phyloP scores from a whole-genome alignment of 23 tunicate genomes.

The Clavelina lepadiformis region DNA sequence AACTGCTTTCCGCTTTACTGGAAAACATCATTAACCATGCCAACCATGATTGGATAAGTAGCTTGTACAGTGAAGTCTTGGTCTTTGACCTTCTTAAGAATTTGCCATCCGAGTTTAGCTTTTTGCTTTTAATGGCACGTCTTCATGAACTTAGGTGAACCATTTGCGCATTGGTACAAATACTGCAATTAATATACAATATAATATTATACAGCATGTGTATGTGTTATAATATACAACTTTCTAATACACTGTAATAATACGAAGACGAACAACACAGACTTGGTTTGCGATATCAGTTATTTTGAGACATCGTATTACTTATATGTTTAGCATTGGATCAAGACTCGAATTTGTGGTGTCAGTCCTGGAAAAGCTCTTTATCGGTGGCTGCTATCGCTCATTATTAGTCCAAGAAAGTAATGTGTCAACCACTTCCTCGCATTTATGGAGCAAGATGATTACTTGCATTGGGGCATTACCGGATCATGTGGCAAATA shows the following conservation, averaged over 20 bases:
- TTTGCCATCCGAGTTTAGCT: no score
- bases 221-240: no score
- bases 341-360: constrained; percentile 16
- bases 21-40: constrained; percentile 3
- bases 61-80: constrained; percentile 13
- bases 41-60: constrained; percentile 3
- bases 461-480: constrained; percentile 17
- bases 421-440: background rate
- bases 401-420: constrained; percentile 5
- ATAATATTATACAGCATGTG: no score
- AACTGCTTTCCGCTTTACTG: constrained; percentile 1
- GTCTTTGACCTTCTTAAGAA: background rate
- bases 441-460: constrained; percentile 12
- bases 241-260: no score
- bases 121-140: no score
- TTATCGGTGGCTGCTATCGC: background rate
- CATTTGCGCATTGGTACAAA: no score
- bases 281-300: no score
- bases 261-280: no score
- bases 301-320: no score
- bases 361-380: constrained; percentile 8
- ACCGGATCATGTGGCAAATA: constrained; percentile 39
- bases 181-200: no score
- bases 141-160: no score
- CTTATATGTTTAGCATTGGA: constrained; percentile 18